A percentile compares a stretch with the other conserved stretches of the same genome.
Conservation (phyloP, 2,888 invertebrate genomes). For the Eupeodes latifasciatus region DNA sequence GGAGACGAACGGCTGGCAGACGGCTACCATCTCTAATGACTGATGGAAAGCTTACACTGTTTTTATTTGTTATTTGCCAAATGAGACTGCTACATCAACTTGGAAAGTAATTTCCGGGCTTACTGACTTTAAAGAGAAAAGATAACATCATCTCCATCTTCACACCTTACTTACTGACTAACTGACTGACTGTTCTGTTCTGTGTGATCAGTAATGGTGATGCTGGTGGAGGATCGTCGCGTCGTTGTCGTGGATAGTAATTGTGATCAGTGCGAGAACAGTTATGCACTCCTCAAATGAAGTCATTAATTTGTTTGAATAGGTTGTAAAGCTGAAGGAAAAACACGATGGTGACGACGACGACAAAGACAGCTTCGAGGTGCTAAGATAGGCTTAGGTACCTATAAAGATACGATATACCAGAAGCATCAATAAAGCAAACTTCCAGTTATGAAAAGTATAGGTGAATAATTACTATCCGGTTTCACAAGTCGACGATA, state of each 20-base stretch:
- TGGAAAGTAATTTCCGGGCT: constrained; percentile 56
- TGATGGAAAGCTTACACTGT: constrained; percentile 41
- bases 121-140: constrained; percentile 34
- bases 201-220: constrained; percentile 41
- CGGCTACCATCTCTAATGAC: constrained; percentile 46
- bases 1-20: no score
- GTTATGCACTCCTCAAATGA: constrained; percentile 60
- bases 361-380: background rate
- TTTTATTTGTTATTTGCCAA: constrained; percentile 49
- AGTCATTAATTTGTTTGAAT: constrained; percentile 50
- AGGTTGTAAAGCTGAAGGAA: background rate
- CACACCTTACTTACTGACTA: constrained; percentile 44
- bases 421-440: background rate
- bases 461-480: background rate
- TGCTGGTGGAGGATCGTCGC: background rate
- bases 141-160: constrained; percentile 51
- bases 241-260: background rate
- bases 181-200: background rate
- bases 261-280: constrained; percentile 50
- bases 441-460: background rate
- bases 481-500: background rate
- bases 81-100: constrained; percentile 49
- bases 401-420: background rate
- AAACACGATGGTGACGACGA: background rate
- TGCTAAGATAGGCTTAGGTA: background rate